Base-by-base conservation (phyloP, 2,888 invertebrate species). In the Hyalella azteca region DNA sequence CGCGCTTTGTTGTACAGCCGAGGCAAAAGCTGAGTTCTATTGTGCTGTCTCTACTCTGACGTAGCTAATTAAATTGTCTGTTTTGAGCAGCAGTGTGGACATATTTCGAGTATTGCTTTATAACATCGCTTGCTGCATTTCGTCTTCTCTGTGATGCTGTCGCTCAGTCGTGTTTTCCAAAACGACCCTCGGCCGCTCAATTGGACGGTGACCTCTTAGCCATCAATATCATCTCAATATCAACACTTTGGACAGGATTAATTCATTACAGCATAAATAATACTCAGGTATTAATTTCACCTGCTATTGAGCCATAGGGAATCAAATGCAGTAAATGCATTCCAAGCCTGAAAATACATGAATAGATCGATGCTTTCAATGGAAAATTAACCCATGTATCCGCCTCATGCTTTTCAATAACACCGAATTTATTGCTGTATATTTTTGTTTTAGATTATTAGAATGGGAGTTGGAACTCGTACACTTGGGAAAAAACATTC, bases 11-110 rank as follows among this genome's bases (percentile, higher is more conserved):
- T 66, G 66, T 66, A 66, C 36, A 32, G n/a, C 19, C 11, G 66
- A 36, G n/a, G 39, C 39, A 36, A 66, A 66, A 15, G 66, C 19
- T 4, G 26, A 29, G 1, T 29, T 19, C 66, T 66, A 66, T 66
- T 66, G 66, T 66, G 66, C 66, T 26, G 54, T 54, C 54, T n/a
- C 54, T 7, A 29, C 54, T 22, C 26, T 26, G 54, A 7, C 54
- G 22, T 9, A 66, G 66, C 66, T 66, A 66, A 66, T 66, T 66
- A 66, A 66, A 66, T 66, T 66, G 36, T 36, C 36, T 66, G 36
- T 66, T 36, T 66, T 36, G 11, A 11, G 2, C 66, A 36, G 36
- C 66, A 32, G 13, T n/a, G n/a, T 66, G 36, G 66, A 66, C 32
- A 15, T n/a, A 36, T 19, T 36, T 36, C 66, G 66, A 36, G 39